A percentile compares a stretch with the other conserved stretches of the same genome.
Evolutionary conservation across 2,888 invertebrate genomes (phyloP).

Genomic region (Dione juno): DNA sequence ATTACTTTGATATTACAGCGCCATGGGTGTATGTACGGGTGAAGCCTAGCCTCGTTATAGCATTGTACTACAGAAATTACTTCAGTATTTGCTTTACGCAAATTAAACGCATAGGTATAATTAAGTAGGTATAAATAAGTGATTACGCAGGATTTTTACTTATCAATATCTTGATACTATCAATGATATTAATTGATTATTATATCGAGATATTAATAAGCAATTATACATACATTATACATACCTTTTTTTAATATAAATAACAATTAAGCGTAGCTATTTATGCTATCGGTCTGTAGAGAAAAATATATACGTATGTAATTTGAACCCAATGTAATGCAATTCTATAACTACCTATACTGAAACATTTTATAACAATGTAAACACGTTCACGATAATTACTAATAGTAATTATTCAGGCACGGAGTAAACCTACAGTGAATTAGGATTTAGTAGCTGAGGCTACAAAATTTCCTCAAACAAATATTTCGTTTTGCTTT

Average conservation of each 20-base stretch:
- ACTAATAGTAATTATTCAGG: conserved; percentile 30
- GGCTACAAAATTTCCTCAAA: no score
- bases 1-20: conserved; percentile 21
- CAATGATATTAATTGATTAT: no score
- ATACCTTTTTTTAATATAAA: background rate
- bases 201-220: no score
- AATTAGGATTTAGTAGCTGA: conserved; percentile 15
- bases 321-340: background rate
- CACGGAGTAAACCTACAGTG: conserved; percentile 22
- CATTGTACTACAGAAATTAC: background rate
- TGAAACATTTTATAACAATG: conserved; percentile 25
- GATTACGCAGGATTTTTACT: no score
- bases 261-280: background rate
- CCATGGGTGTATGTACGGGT: background rate
- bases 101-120: background rate
- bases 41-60: background rate
- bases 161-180: no score
- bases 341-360: background rate
- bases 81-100: background rate
- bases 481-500: no score
- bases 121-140: no score
- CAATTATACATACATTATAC: no score
- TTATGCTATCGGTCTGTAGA: background rate
- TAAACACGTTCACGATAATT: conserved; percentile 26
- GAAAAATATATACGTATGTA: conserved; percentile 4